Conservation (phyloP, 2,888 invertebrate genomes). For the Epiperipatus broadwayi region DNA sequence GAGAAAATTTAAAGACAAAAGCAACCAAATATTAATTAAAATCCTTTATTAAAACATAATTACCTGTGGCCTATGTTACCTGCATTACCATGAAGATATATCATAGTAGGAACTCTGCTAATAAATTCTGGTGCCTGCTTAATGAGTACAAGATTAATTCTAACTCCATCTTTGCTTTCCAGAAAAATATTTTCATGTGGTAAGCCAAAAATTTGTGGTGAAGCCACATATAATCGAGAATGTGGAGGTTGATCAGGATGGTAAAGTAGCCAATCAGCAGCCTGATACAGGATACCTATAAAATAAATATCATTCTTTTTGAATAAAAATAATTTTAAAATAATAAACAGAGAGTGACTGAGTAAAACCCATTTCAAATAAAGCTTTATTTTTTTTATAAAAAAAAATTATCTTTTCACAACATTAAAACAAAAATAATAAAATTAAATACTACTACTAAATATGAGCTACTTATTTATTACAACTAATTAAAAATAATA, state of each 20-base stretch:
- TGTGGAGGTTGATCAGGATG: conserved; percentile 75
- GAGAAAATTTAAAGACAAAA: conserved; percentile 16
- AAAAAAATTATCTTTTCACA: too few relatives aligned
- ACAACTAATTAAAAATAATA: too few relatives aligned
- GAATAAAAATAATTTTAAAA: conserved; percentile 7
- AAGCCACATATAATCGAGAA: conserved; percentile 65
- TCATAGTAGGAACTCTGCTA: conserved; percentile 47
- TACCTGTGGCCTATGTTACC: conserved; percentile 86
- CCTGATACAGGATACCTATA: conserved; percentile 57
- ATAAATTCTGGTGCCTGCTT: conserved; percentile 22
- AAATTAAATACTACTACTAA: too few relatives aligned
- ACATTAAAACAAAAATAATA: too few relatives aligned
- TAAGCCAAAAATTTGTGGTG: conserved; percentile 62
- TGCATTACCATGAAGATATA: conserved; percentile 89
- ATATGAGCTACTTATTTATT: too few relatives aligned
- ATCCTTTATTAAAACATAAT: conserved; percentile 14
- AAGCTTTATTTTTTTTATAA: too few relatives aligned
- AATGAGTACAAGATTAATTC: conserved; percentile 29
- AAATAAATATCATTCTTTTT: conserved; percentile 10
- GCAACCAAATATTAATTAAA: conserved; percentile 6
- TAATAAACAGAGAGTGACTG: too few relatives aligned
- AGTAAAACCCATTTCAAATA: too few relatives aligned
- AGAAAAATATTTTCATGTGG: conserved; percentile 63
- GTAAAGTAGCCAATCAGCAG: conserved; percentile 65
- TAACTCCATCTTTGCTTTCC: conserved; percentile 35